phyloP scores from a whole-genome alignment of 2,888 invertebrate genomes.

The Phaonia tiefii region DNA sequence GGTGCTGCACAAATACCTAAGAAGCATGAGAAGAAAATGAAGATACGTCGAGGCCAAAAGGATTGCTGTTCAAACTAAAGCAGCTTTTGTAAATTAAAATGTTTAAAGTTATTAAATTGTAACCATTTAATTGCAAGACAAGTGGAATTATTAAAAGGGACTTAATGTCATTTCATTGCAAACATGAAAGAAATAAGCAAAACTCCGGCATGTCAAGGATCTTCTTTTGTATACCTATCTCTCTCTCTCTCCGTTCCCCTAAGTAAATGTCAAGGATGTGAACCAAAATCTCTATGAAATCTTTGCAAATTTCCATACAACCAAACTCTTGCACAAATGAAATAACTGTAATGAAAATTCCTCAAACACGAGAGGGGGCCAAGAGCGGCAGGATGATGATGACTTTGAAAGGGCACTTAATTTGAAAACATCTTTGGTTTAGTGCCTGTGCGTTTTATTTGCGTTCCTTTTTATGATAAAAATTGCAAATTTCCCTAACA shows the following conservation, averaged over 20 bases:
- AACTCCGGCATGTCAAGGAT: constrained; percentile 1
- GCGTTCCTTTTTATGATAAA: background rate
- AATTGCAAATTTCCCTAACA: background rate
- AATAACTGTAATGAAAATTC: constrained; percentile 23
- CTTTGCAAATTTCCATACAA: background rate
- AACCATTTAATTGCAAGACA: constrained; percentile 59
- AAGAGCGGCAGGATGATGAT: background rate
- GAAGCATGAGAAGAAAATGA: no score
- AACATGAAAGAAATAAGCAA: background rate
- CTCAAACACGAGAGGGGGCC: background rate
- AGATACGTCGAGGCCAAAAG: constrained; percentile 6
- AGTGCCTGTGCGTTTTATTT: background rate
- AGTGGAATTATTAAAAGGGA: constrained; percentile 61
- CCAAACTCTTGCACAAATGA: background rate
- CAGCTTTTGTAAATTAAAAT: constrained; percentile 69
- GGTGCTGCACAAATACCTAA: no score
- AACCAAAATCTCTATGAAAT: background rate
- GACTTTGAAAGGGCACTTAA: constrained; percentile 16
- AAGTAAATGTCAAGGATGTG: background rate
- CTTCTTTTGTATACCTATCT: background rate
- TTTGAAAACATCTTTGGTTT: constrained; percentile 28
- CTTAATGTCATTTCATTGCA: constrained; percentile 55
- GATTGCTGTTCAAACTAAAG: constrained; percentile 48
- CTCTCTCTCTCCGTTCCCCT: background rate
- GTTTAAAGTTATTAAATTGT: constrained; percentile 68